These are phyloP conservation scores for Matsumyia berberina DNA, from an alignment of 2,888 invertebrate genomes.

Conservation along the genomic window DNA sequence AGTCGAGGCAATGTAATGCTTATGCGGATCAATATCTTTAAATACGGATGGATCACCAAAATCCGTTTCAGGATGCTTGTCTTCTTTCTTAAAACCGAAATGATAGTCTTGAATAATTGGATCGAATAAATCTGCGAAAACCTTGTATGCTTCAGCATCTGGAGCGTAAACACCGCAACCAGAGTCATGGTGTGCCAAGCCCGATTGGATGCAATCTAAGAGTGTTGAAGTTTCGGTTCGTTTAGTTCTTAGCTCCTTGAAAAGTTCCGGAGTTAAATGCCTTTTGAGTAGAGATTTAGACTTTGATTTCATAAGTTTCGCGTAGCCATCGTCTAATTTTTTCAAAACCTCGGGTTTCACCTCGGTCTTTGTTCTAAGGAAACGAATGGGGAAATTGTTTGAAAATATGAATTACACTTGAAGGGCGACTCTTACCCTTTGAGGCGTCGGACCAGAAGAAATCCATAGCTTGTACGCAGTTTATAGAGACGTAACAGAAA, in stretches of 20 bases:
- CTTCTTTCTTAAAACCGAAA: slow-evolving; percentile 96
- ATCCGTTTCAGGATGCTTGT: slow-evolving; percentile 96
- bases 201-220: slow-evolving; percentile 97
- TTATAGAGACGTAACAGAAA: not conserved
- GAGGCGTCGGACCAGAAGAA: not conserved
- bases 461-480: not conserved
- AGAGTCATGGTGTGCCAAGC: slow-evolving; percentile 97
- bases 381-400: slow-evolving; percentile 77
- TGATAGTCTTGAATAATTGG: slow-evolving; percentile 99
- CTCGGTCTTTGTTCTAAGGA: slow-evolving; percentile 90
- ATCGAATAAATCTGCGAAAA: slow-evolving; percentile 96
- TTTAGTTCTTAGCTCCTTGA: slow-evolving; percentile 95
- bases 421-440: not conserved
- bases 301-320: slow-evolving; percentile 93
- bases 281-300: slow-evolving; percentile 98
- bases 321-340: slow-evolving; percentile 95
- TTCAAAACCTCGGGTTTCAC: slow-evolving; percentile 95
- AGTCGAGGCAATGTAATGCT: slow-evolving; percentile 96
- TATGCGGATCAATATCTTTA: slow-evolving; percentile 95
- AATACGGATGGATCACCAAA: slow-evolving; percentile 96
- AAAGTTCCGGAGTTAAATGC: slow-evolving; percentile 94
- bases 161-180: slow-evolving; percentile 99
- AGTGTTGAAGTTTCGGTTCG: slow-evolving; percentile 94
- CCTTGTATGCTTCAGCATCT: slow-evolving; percentile 97
- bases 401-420: too few species aligned